Conservation (phyloP, 2,797 vertebrate genomes). For the Emys orbicularis region DNA sequence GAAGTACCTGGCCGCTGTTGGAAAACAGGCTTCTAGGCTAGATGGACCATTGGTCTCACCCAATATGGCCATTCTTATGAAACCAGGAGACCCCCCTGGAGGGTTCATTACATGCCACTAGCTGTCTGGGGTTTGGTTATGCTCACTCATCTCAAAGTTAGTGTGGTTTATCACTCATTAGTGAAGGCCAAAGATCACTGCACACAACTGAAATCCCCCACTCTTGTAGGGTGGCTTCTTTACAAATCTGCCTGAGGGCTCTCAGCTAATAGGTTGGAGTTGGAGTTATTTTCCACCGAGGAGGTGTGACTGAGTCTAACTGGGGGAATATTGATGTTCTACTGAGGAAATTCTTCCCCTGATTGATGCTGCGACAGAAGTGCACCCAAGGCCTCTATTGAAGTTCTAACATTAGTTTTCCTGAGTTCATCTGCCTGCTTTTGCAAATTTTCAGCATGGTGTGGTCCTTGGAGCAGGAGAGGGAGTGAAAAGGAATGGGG, state of each 20-base stretch:
- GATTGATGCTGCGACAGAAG: not conserved
- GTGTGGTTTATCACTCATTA: not conserved
- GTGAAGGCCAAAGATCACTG: not conserved
- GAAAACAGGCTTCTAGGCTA: not conserved
- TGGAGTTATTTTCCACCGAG: not conserved
- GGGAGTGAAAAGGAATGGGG: not conserved
- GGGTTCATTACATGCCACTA: not conserved
- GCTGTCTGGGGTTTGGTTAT: not conserved
- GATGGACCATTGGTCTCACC: not conserved
- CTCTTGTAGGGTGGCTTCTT: not conserved
- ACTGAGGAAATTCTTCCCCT: not conserved
- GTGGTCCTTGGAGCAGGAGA: fast-evolving
- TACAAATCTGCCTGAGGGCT: not conserved
- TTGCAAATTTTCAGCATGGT: not conserved
- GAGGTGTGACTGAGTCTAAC: not conserved
- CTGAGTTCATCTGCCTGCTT: not conserved
- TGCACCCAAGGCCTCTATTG: not conserved
- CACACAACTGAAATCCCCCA: not conserved
- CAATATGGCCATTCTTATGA: not conserved
- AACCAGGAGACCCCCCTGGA: not conserved
- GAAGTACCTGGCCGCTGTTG: not conserved
- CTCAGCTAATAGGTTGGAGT: not conserved
- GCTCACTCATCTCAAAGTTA: not conserved
- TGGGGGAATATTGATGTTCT: not conserved
- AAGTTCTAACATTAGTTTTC: not conserved